These are phyloP conservation scores for Aporrectodea caliginosa DNA, from an alignment of 1,140 invertebrate genomes.

Conservation along the genomic window DNA sequence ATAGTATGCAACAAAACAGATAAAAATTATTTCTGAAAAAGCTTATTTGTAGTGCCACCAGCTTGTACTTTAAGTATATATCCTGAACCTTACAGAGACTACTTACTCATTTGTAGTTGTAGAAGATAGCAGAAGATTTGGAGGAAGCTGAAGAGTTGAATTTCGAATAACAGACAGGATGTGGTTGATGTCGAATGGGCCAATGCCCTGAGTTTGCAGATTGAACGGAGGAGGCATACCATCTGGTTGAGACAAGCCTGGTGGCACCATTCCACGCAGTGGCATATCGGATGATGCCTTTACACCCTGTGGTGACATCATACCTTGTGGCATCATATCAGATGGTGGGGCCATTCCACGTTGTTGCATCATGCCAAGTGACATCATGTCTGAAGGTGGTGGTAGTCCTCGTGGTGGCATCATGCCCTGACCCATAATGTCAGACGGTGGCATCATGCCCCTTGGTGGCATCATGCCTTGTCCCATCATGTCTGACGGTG, in stretches of 20 bases:
- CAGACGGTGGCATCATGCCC: not conserved
- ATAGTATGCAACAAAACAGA: too few species aligned
- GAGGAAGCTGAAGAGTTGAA: not conserved
- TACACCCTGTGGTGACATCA: not conserved
- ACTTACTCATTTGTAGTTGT: too few species aligned
- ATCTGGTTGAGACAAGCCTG: not conserved
- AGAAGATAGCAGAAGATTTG: too few species aligned
- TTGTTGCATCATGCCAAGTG: not conserved
- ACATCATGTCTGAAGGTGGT: not conserved
- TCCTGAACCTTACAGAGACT: too few species aligned
- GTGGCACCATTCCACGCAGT: not conserved
- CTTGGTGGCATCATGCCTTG: not conserved
- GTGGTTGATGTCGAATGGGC: not conserved
- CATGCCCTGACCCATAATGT: not conserved
- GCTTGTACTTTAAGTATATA: too few species aligned
- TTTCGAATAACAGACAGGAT: not conserved
- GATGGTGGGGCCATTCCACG: not conserved
- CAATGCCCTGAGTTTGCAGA: not conserved
- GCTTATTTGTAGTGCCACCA: too few species aligned
- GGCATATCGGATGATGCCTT: not conserved
- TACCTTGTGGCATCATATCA: not conserved
- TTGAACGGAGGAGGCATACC: not conserved
- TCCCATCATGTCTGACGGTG: not conserved
- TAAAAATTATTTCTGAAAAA: too few species aligned
- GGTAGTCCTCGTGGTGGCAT: not conserved